phyloP scores from a whole-genome alignment of 2,113 vertebrate genomes.

The Dasypus novemcinctus region DNA sequence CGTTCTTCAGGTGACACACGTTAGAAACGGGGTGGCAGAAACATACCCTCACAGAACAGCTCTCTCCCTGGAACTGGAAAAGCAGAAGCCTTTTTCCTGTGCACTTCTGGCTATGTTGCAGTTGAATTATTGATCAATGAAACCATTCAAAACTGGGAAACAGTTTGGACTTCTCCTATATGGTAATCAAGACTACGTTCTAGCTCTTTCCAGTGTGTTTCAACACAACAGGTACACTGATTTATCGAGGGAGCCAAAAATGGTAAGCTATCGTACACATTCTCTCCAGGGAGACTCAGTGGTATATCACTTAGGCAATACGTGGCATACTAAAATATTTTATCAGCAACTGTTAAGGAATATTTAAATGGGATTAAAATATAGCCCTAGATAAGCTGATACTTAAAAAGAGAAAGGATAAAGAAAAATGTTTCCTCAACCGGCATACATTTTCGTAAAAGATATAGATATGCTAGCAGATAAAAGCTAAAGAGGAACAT shows the following conservation, averaged over 20 bases:
- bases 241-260: constrained; percentile 58
- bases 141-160: constrained; percentile 59
- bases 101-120: not conserved
- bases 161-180: constrained; percentile 39
- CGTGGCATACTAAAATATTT: constrained; percentile 72
- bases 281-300: constrained; percentile 71
- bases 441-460: constrained; percentile 54
- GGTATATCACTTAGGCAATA: constrained; percentile 75
- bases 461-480: constrained; percentile 52
- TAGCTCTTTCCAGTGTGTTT: constrained; percentile 62
- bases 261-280: constrained; percentile 52
- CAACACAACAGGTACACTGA: constrained; percentile 65
- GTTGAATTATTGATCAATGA: constrained; percentile 66
- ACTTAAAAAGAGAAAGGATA: not conserved
- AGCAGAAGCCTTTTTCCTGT: not conserved
- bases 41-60: constrained; percentile 3
- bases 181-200: constrained; percentile 70
- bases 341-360: constrained; percentile 72
- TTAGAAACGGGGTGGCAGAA: not conserved
- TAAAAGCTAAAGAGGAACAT: not conserved
- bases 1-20: not conserved
- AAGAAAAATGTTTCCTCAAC: constrained; percentile 44
- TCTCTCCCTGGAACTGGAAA: not conserved
- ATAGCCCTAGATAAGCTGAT: constrained; percentile 44
- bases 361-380: constrained; percentile 76